Conservation (phyloP, 2,113 vertebrate genomes). For the Siniperca knerii region DNA sequence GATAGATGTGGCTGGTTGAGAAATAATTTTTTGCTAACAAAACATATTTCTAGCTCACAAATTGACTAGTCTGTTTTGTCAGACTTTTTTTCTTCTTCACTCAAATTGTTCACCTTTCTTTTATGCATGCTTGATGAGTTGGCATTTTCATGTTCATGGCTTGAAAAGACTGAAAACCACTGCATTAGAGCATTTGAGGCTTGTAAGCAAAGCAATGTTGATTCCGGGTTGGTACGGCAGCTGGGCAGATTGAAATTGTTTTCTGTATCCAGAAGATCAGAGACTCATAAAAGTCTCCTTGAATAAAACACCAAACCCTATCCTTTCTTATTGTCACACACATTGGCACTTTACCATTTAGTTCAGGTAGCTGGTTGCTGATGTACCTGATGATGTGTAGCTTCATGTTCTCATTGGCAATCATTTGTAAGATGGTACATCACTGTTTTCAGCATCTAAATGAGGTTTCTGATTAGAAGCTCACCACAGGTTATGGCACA, state of each 20-base stretch:
- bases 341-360: background rate
- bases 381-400: slow-evolving; percentile 27
- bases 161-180: slow-evolving; percentile 7
- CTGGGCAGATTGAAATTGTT: slow-evolving; percentile 22
- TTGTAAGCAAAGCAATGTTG: slow-evolving; percentile 11
- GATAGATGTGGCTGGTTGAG: background rate
- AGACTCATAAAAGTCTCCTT: slow-evolving; percentile 9
- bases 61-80: slow-evolving; percentile 8
- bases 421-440: slow-evolving; percentile 43
- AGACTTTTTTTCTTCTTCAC: background rate
- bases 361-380: slow-evolving; percentile 19
- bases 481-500: slow-evolving; percentile 41
- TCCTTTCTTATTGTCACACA: slow-evolving; percentile 2
- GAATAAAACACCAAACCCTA: slow-evolving; percentile 15
- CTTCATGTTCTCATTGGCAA: slow-evolving; percentile 29
- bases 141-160: background rate
- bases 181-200: slow-evolving; percentile 8
- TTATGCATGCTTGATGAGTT: slow-evolving; percentile 18
- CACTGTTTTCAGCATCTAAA: slow-evolving; percentile 51
- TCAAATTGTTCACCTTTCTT: slow-evolving; percentile 11
- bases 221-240: background rate
- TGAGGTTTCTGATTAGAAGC: slow-evolving; percentile 58
- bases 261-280: slow-evolving; percentile 27
- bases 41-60: slow-evolving; percentile 3
- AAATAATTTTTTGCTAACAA: slow-evolving; percentile 2